These are phyloP conservation scores for Hypomecis atomaria DNA, from an alignment of 2,888 invertebrate genomes.

Conservation along the genomic window DNA sequence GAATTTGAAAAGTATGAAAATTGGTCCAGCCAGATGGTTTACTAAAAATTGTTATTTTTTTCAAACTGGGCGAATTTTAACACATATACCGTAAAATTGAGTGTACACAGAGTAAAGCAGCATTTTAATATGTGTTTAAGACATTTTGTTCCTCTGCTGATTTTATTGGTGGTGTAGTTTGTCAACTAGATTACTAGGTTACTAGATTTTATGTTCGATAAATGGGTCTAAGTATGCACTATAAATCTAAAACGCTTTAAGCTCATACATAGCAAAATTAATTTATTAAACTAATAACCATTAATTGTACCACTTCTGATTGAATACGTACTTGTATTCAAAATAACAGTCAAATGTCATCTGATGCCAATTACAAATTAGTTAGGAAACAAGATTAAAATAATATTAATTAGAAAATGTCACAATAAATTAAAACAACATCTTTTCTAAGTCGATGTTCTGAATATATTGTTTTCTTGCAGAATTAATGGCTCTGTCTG, in stretches of 20 bases:
- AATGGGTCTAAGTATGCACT: too few relatives aligned
- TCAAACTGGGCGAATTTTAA: too few relatives aligned
- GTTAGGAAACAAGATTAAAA: constrained; percentile 1
- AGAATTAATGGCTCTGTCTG: constrained; percentile 25
- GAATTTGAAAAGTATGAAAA: too few relatives aligned
- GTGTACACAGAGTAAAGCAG: too few relatives aligned
- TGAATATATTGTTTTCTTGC: constrained; percentile 16
- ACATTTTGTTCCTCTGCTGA: too few relatives aligned
- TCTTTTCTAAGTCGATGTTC: neutral
- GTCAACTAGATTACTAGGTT: too few relatives aligned
- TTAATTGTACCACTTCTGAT: neutral
- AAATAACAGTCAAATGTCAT: constrained; percentile 4
- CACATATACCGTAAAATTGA: too few relatives aligned
- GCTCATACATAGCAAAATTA: neutral
- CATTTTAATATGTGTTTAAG: too few relatives aligned
- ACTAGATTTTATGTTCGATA: too few relatives aligned
- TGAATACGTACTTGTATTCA: neutral
- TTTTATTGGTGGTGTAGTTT: too few relatives aligned
- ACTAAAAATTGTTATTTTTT: too few relatives aligned
- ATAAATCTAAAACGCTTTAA: neutral
- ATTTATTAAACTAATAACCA: neutral
- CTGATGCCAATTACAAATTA: neutral
- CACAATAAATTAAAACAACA: constrained; percentile 15
- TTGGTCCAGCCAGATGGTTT: too few relatives aligned
- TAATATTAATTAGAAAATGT: constrained; percentile 14